Percentiles rank a stretch among this genome's conserved stretches.
Conservation (phyloP, 1,140 invertebrate genomes). For the Aradophagus sp. region DNA sequence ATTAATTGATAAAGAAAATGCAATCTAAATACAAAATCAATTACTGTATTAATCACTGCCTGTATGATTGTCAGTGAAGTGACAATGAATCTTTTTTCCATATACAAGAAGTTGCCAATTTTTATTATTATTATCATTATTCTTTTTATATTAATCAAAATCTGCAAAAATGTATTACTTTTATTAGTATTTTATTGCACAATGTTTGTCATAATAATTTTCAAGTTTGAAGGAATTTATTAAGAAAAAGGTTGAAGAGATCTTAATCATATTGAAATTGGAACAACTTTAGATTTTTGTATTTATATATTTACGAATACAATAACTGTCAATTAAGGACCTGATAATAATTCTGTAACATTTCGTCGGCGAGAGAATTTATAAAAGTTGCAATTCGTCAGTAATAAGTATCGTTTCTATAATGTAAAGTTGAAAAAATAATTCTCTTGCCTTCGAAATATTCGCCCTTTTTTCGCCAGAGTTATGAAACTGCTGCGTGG, state of each 20-base stretch:
- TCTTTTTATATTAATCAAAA: no score
- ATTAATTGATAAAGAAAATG: neutral
- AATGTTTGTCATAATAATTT: no score
- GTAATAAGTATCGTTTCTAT: conserved; percentile 32
- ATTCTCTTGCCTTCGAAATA: conserved; percentile 36
- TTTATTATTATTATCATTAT: neutral
- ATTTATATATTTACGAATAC: conserved; percentile 22
- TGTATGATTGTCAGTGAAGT: conserved; percentile 43
- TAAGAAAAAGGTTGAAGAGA: no score
- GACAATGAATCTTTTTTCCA: conserved; percentile 34
- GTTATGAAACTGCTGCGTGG: no score
- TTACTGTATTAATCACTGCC: conserved; percentile 56
- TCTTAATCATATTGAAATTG: no score
- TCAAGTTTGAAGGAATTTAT: no score
- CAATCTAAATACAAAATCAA: conserved; percentile 25
- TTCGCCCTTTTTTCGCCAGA: no score
- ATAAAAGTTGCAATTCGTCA: conserved; percentile 39
- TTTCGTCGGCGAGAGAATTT: conserved; percentile 33
- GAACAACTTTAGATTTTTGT: no score
- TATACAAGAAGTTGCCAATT: no score
- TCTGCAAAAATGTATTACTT: no score
- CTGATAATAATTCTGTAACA: conserved; percentile 9
- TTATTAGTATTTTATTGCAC: no score
- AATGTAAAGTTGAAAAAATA: conserved; percentile 10
- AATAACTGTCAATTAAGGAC: conserved; percentile 45